These are phyloP conservation scores for Lissocephala sabroskyi DNA, from an alignment of 2,888 invertebrate genomes.

Conservation along the genomic window DNA sequence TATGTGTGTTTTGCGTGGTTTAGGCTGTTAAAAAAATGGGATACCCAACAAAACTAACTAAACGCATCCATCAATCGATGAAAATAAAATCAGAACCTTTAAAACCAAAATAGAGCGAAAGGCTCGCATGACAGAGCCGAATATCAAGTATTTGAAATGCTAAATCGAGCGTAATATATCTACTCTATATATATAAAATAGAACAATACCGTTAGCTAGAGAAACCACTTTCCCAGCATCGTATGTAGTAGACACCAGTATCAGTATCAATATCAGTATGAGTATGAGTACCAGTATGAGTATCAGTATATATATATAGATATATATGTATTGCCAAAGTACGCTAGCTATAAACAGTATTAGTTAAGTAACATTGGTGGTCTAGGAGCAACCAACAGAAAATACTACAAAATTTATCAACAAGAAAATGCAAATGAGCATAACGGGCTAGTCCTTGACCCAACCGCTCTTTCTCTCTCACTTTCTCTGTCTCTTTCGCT, in stretches of 20 bases:
- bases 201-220: constrained; percentile 27
- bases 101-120: constrained; percentile 3
- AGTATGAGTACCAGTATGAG: too few relatives aligned
- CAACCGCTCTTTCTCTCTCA: not conserved
- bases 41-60: constrained; percentile 32
- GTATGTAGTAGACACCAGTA: constrained; percentile 3
- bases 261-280: too few relatives aligned
- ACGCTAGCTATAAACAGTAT: not conserved
- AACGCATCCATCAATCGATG: not conserved
- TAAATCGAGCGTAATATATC: constrained; percentile 9
- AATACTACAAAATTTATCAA: not conserved
- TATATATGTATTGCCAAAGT: constrained; percentile 2
- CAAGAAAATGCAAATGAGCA: too few relatives aligned
- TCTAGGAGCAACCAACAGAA: not conserved
- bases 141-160: constrained; percentile 7
- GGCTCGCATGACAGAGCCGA: constrained; percentile 8
- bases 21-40: constrained; percentile 69
- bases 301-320: constrained; percentile 11
- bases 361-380: too few relatives aligned
- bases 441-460: not conserved
- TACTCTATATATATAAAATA: too few relatives aligned
- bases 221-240: constrained; percentile 18
- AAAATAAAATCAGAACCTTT: constrained; percentile 6
- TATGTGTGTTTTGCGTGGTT: constrained; percentile 71
- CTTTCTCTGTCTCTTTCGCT: not conserved